Evolutionary conservation across 2,113 vertebrate species (phyloP).

Genomic region (Istiophorus platypterus): DNA sequence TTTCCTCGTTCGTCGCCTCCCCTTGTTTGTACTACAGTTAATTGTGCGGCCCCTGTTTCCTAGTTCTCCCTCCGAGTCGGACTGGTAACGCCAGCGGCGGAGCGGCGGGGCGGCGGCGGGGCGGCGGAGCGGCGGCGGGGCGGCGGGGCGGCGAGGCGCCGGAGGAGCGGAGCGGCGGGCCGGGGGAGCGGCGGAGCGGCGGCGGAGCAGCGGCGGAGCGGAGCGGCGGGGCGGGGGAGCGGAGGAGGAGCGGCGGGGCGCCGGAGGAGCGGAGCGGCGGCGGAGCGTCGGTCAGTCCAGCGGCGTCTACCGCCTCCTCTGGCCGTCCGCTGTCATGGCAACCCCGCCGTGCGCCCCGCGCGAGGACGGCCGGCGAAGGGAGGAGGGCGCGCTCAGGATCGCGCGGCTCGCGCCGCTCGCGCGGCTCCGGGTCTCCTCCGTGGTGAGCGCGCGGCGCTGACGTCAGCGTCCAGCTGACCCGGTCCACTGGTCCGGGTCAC

Average conservation of each 20-base stretch:
- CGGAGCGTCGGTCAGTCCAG: slow-evolving; percentile 43
- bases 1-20: slow-evolving; percentile 66
- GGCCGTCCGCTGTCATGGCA: slow-evolving; percentile 39
- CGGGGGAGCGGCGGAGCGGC: slow-evolving; percentile 33
- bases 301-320: slow-evolving; percentile 48
- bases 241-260: slow-evolving; percentile 37
- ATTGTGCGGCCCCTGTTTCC: slow-evolving; percentile 65
- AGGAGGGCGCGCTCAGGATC: slow-evolving; percentile 50
- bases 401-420: no score
- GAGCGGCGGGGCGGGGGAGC: no score
- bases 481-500: no score
- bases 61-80: slow-evolving; percentile 55
- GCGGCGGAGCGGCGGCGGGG: slow-evolving; percentile 33
- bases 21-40: slow-evolving; percentile 55
- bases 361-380: not conserved
- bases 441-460: no score
- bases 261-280: slow-evolving; percentile 34
- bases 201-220: slow-evolving; percentile 36
- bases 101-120: slow-evolving; percentile 34
- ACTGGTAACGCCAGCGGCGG: slow-evolving; percentile 41
- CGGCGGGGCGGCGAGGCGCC: no score
- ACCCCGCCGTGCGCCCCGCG: not conserved
- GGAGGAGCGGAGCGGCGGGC: slow-evolving; percentile 36
- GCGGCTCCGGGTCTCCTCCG: no score
- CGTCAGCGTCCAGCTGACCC: no score